A percentile compares a stretch with the other conserved stretches of the same genome.
These are phyloP conservation scores for Morinoia aosen DNA, from an alignment of 2,888 invertebrate species.

Conservation along the genomic window DNA sequence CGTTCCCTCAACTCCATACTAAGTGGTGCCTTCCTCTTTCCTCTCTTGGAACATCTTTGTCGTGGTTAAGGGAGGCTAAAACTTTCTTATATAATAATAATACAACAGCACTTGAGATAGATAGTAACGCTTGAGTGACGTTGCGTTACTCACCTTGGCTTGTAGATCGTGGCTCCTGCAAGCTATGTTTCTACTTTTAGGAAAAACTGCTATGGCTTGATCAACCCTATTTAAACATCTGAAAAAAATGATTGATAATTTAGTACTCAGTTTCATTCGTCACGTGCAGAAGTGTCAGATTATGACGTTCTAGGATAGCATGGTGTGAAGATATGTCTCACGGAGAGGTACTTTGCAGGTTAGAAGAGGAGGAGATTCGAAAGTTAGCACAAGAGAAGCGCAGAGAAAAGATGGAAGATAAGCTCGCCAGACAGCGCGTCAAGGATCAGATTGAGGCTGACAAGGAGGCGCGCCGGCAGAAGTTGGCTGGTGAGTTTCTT, in stretches of 20 bases:
- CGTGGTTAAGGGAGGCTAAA: too few relatives aligned
- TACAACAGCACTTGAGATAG: too few relatives aligned
- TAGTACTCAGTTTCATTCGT: background rate
- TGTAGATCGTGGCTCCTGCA: too few relatives aligned
- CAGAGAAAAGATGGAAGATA: slow-evolving; percentile 91
- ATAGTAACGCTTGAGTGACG: too few relatives aligned
- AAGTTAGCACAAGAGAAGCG: slow-evolving; percentile 88
- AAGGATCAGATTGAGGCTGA: slow-evolving; percentile 92
- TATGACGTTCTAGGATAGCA: too few relatives aligned
- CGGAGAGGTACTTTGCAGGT: slow-evolving; percentile 66
- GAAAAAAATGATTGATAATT: too few relatives aligned
- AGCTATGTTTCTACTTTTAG: background rate
- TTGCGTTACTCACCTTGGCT: background rate
- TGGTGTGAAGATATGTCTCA: background rate
- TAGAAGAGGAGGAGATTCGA: slow-evolving; percentile 83
- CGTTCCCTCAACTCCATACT: too few relatives aligned
- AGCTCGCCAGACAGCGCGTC: slow-evolving; percentile 85
- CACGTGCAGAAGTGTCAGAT: background rate
- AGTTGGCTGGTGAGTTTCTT: slow-evolving; percentile 70
- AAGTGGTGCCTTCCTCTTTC: too few relatives aligned
- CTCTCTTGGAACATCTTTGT: too few relatives aligned
- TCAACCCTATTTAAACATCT: background rate
- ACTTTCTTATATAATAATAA: too few relatives aligned
- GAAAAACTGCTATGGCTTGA: background rate
- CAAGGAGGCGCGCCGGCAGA: slow-evolving; percentile 85